phyloP scores from a whole-genome alignment of 2,797 vertebrate species.

The Ispidina lecontei region DNA sequence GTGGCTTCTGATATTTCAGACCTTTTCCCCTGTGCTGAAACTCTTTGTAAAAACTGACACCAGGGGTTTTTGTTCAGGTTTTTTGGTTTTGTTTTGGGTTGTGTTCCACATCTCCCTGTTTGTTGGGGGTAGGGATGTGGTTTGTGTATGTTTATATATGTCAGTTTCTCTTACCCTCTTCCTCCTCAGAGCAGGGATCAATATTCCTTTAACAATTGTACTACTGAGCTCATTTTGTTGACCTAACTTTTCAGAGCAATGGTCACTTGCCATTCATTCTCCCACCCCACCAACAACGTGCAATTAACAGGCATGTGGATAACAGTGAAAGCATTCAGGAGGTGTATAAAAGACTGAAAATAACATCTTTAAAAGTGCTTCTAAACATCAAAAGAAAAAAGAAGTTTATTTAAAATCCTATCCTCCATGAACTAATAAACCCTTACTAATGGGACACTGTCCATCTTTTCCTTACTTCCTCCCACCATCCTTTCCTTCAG shows the following conservation, averaged over 20 bases:
- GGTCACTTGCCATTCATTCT: neutral
- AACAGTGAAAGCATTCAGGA: neutral
- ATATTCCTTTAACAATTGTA: neutral
- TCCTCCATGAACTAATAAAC: neutral
- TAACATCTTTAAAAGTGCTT: neutral
- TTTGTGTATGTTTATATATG: neutral
- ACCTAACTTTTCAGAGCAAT: neutral
- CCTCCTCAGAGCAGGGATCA: neutral
- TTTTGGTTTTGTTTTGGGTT: neutral
- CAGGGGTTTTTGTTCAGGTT: neutral
- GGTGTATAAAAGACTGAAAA: neutral
- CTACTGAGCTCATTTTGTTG: neutral
- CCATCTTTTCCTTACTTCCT: neutral
- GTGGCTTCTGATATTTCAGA: neutral
- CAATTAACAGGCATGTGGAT: neutral
- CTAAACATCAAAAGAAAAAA: neutral
- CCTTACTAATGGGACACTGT: fast-evolving
- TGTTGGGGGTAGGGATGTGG: fast-evolving
- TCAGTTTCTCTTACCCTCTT: neutral
- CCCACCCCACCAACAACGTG: neutral
- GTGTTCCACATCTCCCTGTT: too few relatives aligned
- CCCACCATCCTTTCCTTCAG: neutral
- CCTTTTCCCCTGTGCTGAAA: neutral
- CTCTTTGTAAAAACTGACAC: neutral
- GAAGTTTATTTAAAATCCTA: neutral